A percentile compares a stretch with the other conserved stretches of the same genome.
Conservation (phyloP, 2,888 invertebrate genomes). For the Ptilodon capucinus region DNA sequence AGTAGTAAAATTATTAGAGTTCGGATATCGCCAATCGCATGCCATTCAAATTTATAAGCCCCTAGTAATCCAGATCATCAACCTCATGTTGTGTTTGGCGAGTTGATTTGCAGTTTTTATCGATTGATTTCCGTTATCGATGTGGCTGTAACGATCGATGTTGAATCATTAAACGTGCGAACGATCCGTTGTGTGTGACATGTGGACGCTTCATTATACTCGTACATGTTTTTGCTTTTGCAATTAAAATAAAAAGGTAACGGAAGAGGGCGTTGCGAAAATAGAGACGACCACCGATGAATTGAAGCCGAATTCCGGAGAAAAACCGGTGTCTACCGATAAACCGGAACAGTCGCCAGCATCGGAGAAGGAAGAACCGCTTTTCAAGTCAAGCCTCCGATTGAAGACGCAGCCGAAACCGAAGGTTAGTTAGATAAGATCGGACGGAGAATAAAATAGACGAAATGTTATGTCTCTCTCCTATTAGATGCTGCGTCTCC, state of each 20-base stretch:
- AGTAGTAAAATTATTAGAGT: constrained; percentile 33
- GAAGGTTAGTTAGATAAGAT: constrained; percentile 70
- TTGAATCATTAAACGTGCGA: constrained; percentile 37
- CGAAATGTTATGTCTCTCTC: constrained; percentile 49
- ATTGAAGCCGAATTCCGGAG: constrained; percentile 68
- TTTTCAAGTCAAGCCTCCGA: constrained; percentile 76
- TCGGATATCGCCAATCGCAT: no score
- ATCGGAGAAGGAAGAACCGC: constrained; percentile 73
- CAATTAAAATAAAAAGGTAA: constrained; percentile 69
- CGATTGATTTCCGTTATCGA: constrained; percentile 50
- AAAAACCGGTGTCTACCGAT: constrained; percentile 52
- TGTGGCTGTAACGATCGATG: constrained; percentile 53
- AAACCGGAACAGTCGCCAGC: constrained; percentile 52
- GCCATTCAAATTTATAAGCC: constrained; percentile 29
- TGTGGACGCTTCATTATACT: constrained; percentile 62
- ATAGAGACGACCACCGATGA: constrained; percentile 77
- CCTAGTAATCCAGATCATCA: constrained; percentile 23
- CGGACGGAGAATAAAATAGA: constrained; percentile 34
- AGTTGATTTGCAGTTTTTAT: constrained; percentile 61
- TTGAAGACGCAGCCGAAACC: constrained; percentile 62
- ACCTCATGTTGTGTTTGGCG: constrained; percentile 49
- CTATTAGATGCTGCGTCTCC: constrained; percentile 64
- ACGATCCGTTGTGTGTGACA: constrained; percentile 38
- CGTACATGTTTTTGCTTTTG: constrained; percentile 74
- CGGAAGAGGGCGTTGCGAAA: constrained; percentile 72